Evolutionary conservation across 2,888 invertebrate species (phyloP), one percentile per base, ranked within the genome.

Genomic region (Clanis bilineata): DNA sequence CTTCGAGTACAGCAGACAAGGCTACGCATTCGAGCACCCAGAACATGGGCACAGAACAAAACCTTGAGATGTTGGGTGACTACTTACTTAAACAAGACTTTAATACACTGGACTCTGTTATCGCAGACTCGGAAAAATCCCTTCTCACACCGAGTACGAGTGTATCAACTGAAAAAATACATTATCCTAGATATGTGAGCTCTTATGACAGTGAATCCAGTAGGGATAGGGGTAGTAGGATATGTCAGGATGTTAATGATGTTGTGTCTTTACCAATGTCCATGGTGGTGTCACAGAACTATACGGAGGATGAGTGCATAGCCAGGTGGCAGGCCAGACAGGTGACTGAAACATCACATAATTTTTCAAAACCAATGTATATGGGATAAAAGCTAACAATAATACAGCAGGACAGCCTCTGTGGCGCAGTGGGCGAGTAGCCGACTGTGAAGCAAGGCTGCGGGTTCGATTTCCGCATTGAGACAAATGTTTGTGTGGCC

Each of bases 301-400:
- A 76, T 61, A 70, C 72, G 63, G 91, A 91, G 73, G 90, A 92
- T 58, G 85, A 84, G 51, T 88, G 87, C 59, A 88, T 93, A 74
- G 83, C 85, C 39, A 73, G 83, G 72, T 95, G 95, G 95, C 95
- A 95, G 79, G 93, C 93, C 1, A 92, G 93, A 80, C 95, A 95
- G 88, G 91, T 94, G 77, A 70, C 57, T 45, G 38, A 22, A 43
- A 18, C 1, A 18, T 41, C 4, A 41, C 18, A 41, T 41, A 7
- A 6, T 2, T 41, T 18, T 18, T 6, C 18, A 41, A 41, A 41
- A 18, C 1, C 1, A 12, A 3, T 12, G 2, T 36, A 12, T 36
- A 9, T 36, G 1, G 12, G 12, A 2, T 36, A 36, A 12, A 10
- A 36, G 32, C 9, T 36, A 10, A n/a, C n/a, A n/a, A n/a, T n/a